phyloP scores from a whole-genome alignment of 2,113 vertebrate genomes.

The Upupa epops region DNA sequence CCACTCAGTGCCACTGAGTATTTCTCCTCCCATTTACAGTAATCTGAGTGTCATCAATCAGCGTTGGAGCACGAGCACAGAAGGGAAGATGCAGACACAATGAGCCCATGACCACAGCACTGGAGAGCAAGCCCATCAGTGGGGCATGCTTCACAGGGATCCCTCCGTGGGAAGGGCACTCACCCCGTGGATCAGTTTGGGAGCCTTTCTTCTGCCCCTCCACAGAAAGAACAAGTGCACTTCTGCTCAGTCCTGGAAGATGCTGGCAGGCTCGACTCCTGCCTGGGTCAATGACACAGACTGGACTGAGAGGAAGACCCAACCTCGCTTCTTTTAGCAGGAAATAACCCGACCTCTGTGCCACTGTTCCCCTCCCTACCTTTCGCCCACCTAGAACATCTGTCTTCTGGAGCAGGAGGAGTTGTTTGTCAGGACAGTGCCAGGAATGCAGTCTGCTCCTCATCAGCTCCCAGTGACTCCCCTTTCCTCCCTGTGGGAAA shows the following conservation, averaged over 20 bases:
- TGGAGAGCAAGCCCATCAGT: background rate
- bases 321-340: background rate
- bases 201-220: background rate
- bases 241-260: background rate
- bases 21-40: background rate
- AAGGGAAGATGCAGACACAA: background rate
- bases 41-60: background rate
- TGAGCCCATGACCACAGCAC: background rate
- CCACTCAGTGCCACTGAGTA: background rate
- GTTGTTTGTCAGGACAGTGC: background rate
- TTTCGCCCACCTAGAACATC: background rate
- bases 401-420: background rate
- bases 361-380: background rate
- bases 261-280: background rate
- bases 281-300: background rate
- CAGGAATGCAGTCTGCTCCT: background rate
- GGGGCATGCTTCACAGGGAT: background rate
- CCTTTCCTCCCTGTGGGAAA: background rate
- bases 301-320: background rate
- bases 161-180: background rate
- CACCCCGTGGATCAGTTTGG: background rate
- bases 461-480: fast-evolving
- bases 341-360: background rate
- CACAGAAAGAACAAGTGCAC: background rate
- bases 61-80: background rate